These are phyloP conservation scores for Tragelaphus buxtoni DNA, from an alignment of 2,113 vertebrate genomes.

Conservation along the genomic window DNA sequence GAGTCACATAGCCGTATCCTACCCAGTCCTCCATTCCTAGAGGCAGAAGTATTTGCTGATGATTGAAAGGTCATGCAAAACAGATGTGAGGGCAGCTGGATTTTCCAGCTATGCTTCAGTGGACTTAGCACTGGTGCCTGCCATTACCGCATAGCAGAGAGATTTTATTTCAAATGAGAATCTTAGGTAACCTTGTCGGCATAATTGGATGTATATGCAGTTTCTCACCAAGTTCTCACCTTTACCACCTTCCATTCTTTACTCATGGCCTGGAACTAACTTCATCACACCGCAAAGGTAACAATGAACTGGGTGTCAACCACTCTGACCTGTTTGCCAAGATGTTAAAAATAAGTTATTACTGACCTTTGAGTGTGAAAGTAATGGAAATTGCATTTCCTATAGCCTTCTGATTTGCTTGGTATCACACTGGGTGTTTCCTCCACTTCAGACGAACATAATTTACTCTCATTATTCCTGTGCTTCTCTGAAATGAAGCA, in stretches of 20 bases:
- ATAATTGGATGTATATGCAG: not conserved
- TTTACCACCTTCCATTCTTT: not conserved
- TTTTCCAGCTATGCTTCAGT: constrained; percentile 44
- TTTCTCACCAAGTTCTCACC: not conserved
- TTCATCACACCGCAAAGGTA: not conserved
- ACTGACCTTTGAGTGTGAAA: not conserved
- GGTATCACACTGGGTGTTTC: not conserved
- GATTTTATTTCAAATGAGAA: not conserved
- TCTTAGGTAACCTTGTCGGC: not conserved
- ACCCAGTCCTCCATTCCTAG: not conserved
- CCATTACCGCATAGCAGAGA: not conserved
- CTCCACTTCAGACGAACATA: not conserved
- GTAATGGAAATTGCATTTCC: not conserved
- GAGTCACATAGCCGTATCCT: constrained; percentile 16
- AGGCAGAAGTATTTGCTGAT: constrained; percentile 5
- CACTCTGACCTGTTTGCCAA: not conserved
- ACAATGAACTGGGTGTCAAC: not conserved
- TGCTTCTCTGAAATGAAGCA: not conserved
- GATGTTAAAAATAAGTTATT: not conserved
- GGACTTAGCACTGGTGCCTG: constrained; percentile 27
- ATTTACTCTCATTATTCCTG: not conserved
- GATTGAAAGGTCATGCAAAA: constrained; percentile 61
- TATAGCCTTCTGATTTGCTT: not conserved
- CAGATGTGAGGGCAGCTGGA: constrained; percentile 62
- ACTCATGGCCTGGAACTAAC: not conserved